phyloP scores from a whole-genome alignment of 2,888 invertebrate genomes.

The Lysandra coridon region DNA sequence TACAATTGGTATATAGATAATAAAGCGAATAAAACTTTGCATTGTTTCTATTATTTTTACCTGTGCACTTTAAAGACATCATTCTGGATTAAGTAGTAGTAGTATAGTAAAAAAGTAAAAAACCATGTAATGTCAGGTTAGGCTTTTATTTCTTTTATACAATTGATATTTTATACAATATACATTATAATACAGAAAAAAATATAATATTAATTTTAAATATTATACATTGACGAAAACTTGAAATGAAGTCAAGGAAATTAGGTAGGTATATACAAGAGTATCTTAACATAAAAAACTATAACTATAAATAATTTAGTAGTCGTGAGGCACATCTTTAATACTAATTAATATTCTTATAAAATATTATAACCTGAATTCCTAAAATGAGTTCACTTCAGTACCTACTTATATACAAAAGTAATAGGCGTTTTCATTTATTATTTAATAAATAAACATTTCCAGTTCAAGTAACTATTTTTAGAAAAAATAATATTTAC shows the following conservation, averaged over 20 bases:
- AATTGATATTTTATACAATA: constrained; percentile 43
- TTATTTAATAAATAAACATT: no score
- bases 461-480: neutral
- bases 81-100: neutral
- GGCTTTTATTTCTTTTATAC: constrained; percentile 1
- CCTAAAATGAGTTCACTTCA: neutral
- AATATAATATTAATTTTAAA: neutral
- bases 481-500: no score
- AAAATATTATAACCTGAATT: neutral
- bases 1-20: constrained; percentile 79
- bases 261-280: neutral
- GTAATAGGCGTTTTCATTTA: no score
- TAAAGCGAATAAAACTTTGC: constrained; percentile 76
- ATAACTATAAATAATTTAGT: constrained; percentile 3
- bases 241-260: neutral
- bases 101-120: neutral
- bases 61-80: no score
- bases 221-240: neutral
- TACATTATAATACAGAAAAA: constrained; percentile 50
- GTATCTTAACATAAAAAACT: neutral
- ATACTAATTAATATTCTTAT: neutral
- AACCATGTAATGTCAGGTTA: neutral
- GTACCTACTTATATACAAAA: neutral
- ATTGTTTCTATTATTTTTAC: constrained; percentile 47
- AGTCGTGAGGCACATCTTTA: neutral